A percentile compares a stretch with the other conserved stretches of the same genome.
phyloP scores from a whole-genome alignment of 2,888 invertebrate species.

The Patella ulyssiponensis region DNA sequence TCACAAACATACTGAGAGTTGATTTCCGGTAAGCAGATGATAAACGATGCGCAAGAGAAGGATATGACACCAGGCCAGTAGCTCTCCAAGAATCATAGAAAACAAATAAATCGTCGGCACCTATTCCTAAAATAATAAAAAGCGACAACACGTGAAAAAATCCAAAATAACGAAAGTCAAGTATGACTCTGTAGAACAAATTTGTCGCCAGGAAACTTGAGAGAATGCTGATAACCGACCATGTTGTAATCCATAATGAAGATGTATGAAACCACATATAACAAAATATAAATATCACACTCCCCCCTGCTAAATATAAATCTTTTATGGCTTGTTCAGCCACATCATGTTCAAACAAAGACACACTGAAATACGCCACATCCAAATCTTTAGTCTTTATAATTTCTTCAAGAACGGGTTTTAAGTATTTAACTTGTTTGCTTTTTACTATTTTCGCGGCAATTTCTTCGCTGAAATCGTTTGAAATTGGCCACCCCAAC shows the following conservation, averaged over 20 bases:
- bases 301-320: constrained; percentile 46
- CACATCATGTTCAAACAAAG: constrained; percentile 47
- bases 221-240: constrained; percentile 48
- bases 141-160: constrained; percentile 55
- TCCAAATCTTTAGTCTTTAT: constrained; percentile 29
- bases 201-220: constrained; percentile 54
- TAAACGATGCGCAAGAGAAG: constrained; percentile 48
- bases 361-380: constrained; percentile 44
- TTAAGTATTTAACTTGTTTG: constrained; percentile 23
- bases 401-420: constrained; percentile 32
- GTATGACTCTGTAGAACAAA: constrained; percentile 50
- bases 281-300: constrained; percentile 49
- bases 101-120: constrained; percentile 57
- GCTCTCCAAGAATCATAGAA: constrained; percentile 57
- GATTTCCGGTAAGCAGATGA: constrained; percentile 51
- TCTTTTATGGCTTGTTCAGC: constrained; percentile 45
- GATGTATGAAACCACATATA: constrained; percentile 54
- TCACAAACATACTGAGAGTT: constrained; percentile 52
- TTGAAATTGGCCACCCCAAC: constrained; percentile 31
- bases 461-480: constrained; percentile 41
- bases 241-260: constrained; percentile 49
- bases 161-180: constrained; percentile 53
- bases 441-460: constrained; percentile 4
- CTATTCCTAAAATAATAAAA: constrained; percentile 57
- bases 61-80: constrained; percentile 38